A percentile compares a stretch with the other conserved stretches of the same genome.
Evolutionary conservation across 2,113 vertebrate genomes (phyloP).

Genomic region (Caretta caretta): DNA sequence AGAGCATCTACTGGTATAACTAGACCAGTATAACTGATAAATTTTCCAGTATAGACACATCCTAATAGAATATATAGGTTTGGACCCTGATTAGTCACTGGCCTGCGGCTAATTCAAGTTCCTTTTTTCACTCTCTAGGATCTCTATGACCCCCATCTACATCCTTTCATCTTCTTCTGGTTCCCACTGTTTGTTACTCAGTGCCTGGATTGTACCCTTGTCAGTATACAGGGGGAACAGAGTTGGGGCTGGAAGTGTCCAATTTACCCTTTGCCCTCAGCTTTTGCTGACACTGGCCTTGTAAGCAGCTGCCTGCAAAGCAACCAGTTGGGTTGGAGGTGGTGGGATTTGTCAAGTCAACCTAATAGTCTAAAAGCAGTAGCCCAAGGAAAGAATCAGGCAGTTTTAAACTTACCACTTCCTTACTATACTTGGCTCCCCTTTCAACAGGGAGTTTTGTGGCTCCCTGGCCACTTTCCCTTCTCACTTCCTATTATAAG

Average conservation of each 20-base stretch:
- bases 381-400: not conserved
- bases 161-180: not conserved
- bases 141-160: not conserved
- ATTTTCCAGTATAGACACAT: not conserved
- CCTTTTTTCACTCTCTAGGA: not conserved
- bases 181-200: not conserved
- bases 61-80: not conserved
- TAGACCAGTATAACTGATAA: not conserved
- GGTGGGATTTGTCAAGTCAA: not conserved
- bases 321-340: not conserved
- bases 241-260: not conserved
- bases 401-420: not conserved
- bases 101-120: not conserved
- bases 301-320: not conserved
- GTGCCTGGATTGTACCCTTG: not conserved
- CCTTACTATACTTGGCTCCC: not conserved
- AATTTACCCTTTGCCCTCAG: not conserved
- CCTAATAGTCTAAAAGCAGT: not conserved
- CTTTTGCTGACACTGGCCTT: not conserved
- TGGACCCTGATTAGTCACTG: not conserved
- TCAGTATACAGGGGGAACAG: not conserved
- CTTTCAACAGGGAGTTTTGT: not conserved
- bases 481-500: not conserved
- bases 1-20: not conserved
- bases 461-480: not conserved